These are phyloP conservation scores for Prosapia bicincta DNA, from an alignment of 2,888 invertebrate species.

Conservation along the genomic window DNA sequence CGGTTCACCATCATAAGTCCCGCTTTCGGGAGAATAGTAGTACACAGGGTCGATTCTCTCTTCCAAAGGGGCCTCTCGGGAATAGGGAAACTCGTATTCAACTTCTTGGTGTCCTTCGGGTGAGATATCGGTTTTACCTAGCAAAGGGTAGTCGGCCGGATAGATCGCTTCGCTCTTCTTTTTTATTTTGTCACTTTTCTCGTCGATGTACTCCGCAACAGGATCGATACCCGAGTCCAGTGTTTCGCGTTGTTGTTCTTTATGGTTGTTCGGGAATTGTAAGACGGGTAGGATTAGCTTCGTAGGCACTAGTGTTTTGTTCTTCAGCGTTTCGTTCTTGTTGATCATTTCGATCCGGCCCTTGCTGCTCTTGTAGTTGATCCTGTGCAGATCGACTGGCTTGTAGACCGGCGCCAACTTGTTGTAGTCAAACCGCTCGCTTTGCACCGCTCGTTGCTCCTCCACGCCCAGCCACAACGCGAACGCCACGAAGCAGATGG, in stretches of 20 bases:
- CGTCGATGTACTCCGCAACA: not conserved
- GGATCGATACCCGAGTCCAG: not conserved
- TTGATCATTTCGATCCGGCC: constrained; percentile 33
- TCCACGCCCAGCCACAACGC: constrained; percentile 41
- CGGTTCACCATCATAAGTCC: not conserved
- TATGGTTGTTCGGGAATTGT: not conserved
- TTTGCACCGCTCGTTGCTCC: constrained; percentile 3
- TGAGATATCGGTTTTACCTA: not conserved
- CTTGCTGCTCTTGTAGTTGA: constrained; percentile 30
- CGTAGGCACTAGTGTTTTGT: not conserved
- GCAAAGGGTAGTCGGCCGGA: constrained; percentile 15
- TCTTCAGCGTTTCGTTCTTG: not conserved
- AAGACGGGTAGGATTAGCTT: not conserved
- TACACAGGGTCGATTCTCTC: constrained; percentile 12
- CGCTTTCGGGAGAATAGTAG: not conserved
- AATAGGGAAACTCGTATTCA: constrained; percentile 19
- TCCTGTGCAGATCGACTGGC: constrained; percentile 28
- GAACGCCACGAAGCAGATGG: constrained; percentile 39
- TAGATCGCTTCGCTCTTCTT: constrained; percentile 38
- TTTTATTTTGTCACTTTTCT: not conserved
- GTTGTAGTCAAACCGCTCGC: constrained; percentile 1
- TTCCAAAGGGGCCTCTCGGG: constrained; percentile 15
- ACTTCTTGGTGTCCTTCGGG: not conserved
- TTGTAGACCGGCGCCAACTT: constrained; percentile 9
- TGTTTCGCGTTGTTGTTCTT: not conserved